Percentiles rank a stretch among this genome's conserved stretches.
Conservation (phyloP, 1,140 invertebrate genomes). For the Drosophila obscura region DNA sequence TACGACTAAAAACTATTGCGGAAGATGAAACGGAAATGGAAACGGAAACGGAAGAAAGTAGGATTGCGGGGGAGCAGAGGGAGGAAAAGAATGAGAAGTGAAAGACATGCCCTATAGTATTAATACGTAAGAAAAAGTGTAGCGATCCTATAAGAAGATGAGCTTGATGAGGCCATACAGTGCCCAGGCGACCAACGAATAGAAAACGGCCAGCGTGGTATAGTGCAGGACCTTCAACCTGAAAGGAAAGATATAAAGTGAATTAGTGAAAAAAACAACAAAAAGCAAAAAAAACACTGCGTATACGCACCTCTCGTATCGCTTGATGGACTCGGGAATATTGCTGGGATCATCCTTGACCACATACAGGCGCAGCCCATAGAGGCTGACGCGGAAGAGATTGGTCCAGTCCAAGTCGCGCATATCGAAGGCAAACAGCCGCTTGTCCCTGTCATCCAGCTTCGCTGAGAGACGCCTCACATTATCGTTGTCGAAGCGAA, state of each 20-base stretch:
- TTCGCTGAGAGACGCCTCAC: conserved; percentile 86
- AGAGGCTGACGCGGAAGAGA: conserved; percentile 87
- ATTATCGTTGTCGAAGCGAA: conserved; percentile 89
- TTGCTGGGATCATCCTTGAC: conserved; percentile 89
- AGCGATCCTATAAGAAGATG: conserved; percentile 57
- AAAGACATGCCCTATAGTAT: conserved; percentile 50
- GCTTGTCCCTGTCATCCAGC: conserved; percentile 87
- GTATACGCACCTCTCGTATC: conserved; percentile 85
- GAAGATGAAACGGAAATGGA: conserved; percentile 27
- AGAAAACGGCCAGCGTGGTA: conserved; percentile 62
- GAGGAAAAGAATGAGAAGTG: conserved; percentile 2
- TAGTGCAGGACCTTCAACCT: conserved; percentile 82
- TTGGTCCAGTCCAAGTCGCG: conserved; percentile 87
- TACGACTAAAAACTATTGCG: conserved; percentile 52
- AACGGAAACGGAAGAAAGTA: conserved; percentile 10
- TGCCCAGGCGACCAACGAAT: conserved; percentile 59
- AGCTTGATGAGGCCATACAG: conserved; percentile 66
- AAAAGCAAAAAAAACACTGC: not conserved
- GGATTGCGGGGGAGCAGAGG: not conserved
- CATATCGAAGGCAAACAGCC: conserved; percentile 89
- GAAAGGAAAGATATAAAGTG: conserved; percentile 2
- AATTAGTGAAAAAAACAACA: not conserved
- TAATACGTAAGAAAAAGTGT: conserved; percentile 26
- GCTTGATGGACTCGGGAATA: conserved; percentile 86
- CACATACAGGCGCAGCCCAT: conserved; percentile 88